Conservation (phyloP, 2,113 vertebrate species). For the Oncorhynchus kisutch region DNA sequence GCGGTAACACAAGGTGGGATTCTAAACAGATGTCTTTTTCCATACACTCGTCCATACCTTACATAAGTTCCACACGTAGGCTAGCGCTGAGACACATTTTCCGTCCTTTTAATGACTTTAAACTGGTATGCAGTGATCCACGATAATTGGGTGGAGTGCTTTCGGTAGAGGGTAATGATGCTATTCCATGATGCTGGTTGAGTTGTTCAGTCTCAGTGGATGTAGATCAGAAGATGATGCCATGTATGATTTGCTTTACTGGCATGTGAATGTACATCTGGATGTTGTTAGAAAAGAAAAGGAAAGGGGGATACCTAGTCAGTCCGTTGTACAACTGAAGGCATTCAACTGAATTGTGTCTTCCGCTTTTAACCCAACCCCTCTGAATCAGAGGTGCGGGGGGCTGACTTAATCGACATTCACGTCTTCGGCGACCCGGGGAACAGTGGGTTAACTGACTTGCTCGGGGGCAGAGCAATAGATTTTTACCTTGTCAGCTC, state of each 20-base stretch:
- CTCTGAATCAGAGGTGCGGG: too few relatives aligned
- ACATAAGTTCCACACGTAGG: constrained; percentile 37
- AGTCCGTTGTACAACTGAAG: too few relatives aligned
- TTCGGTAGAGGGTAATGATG: constrained; percentile 26
- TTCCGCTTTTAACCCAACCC: too few relatives aligned
- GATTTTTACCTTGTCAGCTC: too few relatives aligned
- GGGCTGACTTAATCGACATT: too few relatives aligned
- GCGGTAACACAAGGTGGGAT: constrained; percentile 35
- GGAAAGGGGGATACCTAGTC: too few relatives aligned
- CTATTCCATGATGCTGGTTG: constrained; percentile 35
- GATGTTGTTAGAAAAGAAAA: constrained; percentile 6
- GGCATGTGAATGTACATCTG: constrained; percentile 23
- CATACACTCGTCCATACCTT: constrained; percentile 63
- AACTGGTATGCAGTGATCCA: constrained; percentile 48
- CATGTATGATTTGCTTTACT: constrained; percentile 28
- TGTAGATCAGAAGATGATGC: constrained; percentile 19
- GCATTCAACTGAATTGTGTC: too few relatives aligned
- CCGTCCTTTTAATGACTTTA: constrained; percentile 53
- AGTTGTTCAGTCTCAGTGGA: constrained; percentile 10
- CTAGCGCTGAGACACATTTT: constrained; percentile 55
- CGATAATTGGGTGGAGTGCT: constrained; percentile 30
- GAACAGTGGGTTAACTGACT: too few relatives aligned
- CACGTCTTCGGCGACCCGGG: too few relatives aligned
- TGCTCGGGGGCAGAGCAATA: too few relatives aligned
- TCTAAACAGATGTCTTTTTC: constrained; percentile 68